Evolutionary conservation across 2,113 vertebrate genomes (phyloP), one percentile per base, ranked within the genome.

Genomic region (Ahaetulla prasina): DNA sequence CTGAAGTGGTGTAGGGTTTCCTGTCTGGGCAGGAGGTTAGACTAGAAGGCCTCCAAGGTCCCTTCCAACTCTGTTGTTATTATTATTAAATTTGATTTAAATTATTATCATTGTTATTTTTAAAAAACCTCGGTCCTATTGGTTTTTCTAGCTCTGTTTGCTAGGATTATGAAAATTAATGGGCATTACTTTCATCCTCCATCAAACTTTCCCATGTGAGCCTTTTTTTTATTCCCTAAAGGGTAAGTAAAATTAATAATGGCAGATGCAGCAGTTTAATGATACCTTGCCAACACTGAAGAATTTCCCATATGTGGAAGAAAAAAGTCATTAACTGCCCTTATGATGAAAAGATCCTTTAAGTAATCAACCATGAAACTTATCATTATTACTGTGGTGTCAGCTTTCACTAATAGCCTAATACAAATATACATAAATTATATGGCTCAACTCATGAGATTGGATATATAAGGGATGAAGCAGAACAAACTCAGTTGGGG

Each of bases 211-310:
- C 96, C 93, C 89, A 96, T 89, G 94, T 91, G 95, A 95, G 95
- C 92, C 89, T 94, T 92, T 95, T 96, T 95, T 95, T 39, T 20
- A 74, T 89, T 95, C 90, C 92, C 53, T 54, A 95, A 94, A 91
- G 93, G 92, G 94, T 50, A 92, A 89, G 89, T 93, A 95, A 96
- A 95, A 94, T 93, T 93, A 96, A 87, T 90, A 92, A 94, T 93
- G 95, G 91, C 85, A 95, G 95, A 94, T 94, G 94, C 96, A 93
- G 92, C 94, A 87, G 90, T 93, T 96, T 94, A 3, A 2, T 91
- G 94, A 91, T 68, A 94, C 35, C 95, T 95, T 43, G 94, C 92
- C 92, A 94, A 93, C 93, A 92, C 94, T 95, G 53, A 95, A 96
- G 92, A 85, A 89, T 90, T 94, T 94, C 89, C 93, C 87, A 50